Conservation (phyloP, 53 echinoderm and acorn worm species). For the Hippasteria phrygiana region DNA sequence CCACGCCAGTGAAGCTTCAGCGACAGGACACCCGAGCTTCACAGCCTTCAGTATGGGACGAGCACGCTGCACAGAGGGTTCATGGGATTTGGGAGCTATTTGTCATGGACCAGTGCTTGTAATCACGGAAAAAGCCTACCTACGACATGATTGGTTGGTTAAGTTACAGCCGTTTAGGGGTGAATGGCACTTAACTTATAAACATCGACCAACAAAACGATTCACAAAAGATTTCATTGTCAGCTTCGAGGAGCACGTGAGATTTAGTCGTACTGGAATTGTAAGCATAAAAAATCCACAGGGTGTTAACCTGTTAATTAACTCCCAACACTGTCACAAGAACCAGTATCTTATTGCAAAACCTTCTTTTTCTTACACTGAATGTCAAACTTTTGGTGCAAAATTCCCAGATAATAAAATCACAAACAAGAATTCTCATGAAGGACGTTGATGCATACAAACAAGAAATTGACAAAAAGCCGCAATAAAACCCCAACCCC, state of each 20-base stretch:
- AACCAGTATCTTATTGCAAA: too few species aligned
- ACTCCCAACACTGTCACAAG: too few species aligned
- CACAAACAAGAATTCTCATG: too few species aligned
- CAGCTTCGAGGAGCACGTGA: neutral
- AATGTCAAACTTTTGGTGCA: too few species aligned
- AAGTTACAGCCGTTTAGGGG: slow-evolving; percentile 1
- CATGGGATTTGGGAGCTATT: slow-evolving; percentile 14
- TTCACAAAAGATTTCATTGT: slow-evolving; percentile 14
- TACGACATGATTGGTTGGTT: slow-evolving; percentile 7
- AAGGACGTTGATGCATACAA: too few species aligned
- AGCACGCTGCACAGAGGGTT: neutral
- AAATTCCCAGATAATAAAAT: too few species aligned
- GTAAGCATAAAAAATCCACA: too few species aligned
- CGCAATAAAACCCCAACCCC: too few species aligned
- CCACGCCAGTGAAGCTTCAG: neutral
- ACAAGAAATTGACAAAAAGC: too few species aligned
- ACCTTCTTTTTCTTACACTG: too few species aligned
- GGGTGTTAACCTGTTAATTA: too few species aligned
- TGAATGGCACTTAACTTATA: slow-evolving; percentile 2
- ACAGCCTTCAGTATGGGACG: neutral
- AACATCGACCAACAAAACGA: neutral
- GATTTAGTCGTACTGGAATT: neutral
- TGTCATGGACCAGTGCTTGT: slow-evolving; percentile 24
- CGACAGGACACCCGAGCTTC: slow-evolving; percentile 1
- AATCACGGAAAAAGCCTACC: neutral